Evolutionary conservation across 2,113 vertebrate genomes (phyloP).

Genomic region (Carassius gibelio): DNA sequence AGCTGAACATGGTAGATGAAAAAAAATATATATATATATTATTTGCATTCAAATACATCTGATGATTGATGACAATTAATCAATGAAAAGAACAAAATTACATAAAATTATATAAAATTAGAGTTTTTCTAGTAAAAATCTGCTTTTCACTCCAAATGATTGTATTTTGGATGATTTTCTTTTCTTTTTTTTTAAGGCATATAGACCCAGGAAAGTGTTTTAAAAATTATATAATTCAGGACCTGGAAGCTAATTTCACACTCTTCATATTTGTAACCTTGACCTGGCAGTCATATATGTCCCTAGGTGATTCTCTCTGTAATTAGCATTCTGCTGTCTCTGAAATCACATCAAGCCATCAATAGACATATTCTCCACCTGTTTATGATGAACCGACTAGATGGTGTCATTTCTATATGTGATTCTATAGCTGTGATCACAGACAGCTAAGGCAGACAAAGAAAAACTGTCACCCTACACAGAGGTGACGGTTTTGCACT

Average conservation of each 20-base stretch:
- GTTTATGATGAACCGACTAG: neutral
- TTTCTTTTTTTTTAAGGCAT: too few relatives aligned
- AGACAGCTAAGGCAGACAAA: neutral
- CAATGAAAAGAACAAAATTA: too few relatives aligned
- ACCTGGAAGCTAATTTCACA: slow-evolving; percentile 30
- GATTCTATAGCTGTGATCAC: slow-evolving; percentile 4
- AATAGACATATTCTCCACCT: neutral
- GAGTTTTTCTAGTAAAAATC: too few relatives aligned
- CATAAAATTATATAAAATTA: too few relatives aligned
- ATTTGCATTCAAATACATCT: too few relatives aligned
- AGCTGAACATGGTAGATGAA: neutral
- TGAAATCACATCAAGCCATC: slow-evolving; percentile 40
- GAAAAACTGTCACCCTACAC: neutral
- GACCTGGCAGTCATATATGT: slow-evolving; percentile 42
- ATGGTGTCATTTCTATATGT: neutral
- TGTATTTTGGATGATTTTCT: neutral
- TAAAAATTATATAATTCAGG: neutral
- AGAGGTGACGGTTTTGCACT: neutral
- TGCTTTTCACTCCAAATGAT: neutral
- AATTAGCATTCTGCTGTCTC: slow-evolving; percentile 49
- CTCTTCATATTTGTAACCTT: slow-evolving; percentile 48
- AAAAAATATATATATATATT: too few relatives aligned
- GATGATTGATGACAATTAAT: too few relatives aligned
- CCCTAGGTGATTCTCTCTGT: slow-evolving; percentile 17
- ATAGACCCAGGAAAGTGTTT: neutral